Evolutionary conservation across 2,888 invertebrate species (phyloP).

Genomic region (Lypha dubia): DNA sequence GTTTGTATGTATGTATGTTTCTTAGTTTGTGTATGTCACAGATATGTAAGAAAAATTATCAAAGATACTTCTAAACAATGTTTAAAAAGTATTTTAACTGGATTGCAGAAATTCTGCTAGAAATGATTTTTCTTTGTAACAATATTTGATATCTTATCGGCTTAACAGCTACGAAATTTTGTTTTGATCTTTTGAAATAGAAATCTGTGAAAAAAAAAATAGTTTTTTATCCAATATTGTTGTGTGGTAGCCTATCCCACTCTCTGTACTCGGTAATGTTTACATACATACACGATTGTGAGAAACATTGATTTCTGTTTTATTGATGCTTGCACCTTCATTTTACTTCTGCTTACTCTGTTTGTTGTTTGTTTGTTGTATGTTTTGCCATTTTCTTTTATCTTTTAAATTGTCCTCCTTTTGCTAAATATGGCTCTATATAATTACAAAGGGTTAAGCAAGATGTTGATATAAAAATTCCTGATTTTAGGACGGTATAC

Average conservation of each 20-base stretch:
- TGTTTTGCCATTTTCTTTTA: conserved; percentile 19
- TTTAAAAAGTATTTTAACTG: not conserved
- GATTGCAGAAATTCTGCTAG: not conserved
- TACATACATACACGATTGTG: conserved; percentile 44
- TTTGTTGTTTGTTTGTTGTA: conserved; percentile 5
- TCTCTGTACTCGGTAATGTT: conserved; percentile 40
- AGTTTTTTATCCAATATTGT: not conserved
- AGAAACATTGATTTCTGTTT: conserved; percentile 59
- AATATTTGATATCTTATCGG: not conserved
- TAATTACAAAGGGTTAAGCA: conserved; percentile 12
- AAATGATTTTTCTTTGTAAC: not conserved
- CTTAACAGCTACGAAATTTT: too few relatives aligned
- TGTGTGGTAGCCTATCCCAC: not conserved
- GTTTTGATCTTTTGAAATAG: not conserved
- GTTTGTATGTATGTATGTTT: too few relatives aligned
- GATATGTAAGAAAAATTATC: not conserved
- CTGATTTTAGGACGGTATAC: too few relatives aligned
- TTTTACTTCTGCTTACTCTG: conserved; percentile 16
- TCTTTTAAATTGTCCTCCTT: conserved; percentile 15
- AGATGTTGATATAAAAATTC: not conserved
- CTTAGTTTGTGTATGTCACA: too few relatives aligned
- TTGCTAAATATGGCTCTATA: not conserved
- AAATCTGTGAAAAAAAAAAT: not conserved
- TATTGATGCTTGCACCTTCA: conserved; percentile 56
- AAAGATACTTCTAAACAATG: not conserved